Base-by-base conservation (phyloP, 1,140 invertebrate genomes). In the Colletes gigas region DNA sequence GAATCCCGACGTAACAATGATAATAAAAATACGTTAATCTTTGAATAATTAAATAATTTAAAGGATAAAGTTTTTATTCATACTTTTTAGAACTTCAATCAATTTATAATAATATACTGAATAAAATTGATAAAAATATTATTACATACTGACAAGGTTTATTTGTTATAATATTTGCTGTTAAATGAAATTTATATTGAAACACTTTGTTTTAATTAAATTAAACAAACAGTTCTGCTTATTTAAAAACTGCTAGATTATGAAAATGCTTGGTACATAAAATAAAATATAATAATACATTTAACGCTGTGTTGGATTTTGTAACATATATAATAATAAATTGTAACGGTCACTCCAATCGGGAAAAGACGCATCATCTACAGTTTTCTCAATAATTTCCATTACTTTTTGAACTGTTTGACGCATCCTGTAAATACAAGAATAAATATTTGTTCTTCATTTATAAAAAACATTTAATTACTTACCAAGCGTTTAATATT, bases 291-390 rank as follows among this genome's bases (percentile, higher is more conserved):
- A 44, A 14, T 73, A 55, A 19, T 79, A 59, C 9, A 59, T 9
- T n/a, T 1, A 62, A 52, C 14, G 69, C 52, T 47, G 84, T 44
- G 69, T 82, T 55, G 68, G 17, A n/a, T 88, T 88, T 81, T 90
- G 82, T 69, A 91, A 78, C 85, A 90, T 88, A 41, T 91, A 91
- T 55, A 91, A 55, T 50, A 90, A 69, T 73, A 83, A 77, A 69
- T 74, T 78, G 62, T 90, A 92, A 55, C 89, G 90, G 65, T 92
- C 84, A 9, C 87, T 21, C 91, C 91, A 92, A 41, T 92, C 88
- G 50, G 88, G 78, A 17, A 89, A 87, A 8, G 90, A 87, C 9
- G 85, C 81, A 74, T 83, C 81, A 63, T 91, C 81, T 17, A 91
- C 85, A 39, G 81, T 80, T 10, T 84, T 85, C 21, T 91, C 86